phyloP scores from a whole-genome alignment of 2,797 vertebrate species.

The Etheostoma perlongum region DNA sequence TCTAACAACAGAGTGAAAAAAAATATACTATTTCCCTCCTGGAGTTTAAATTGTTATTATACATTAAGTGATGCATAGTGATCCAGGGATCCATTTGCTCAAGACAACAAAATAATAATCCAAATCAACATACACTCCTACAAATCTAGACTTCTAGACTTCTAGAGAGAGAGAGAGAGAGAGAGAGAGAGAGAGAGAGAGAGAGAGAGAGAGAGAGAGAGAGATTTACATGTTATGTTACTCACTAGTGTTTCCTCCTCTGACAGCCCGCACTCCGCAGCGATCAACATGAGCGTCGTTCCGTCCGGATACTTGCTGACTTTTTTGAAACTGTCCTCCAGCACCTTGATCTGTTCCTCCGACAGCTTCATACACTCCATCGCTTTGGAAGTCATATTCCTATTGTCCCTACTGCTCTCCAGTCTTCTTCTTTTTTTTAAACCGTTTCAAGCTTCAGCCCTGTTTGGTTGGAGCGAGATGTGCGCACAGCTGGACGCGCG shows the following conservation, averaged over 20 bases:
- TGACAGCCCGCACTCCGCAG: slow-evolving; percentile 90
- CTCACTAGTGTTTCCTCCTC: slow-evolving; percentile 91
- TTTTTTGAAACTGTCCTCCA: slow-evolving; percentile 93
- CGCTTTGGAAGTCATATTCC: slow-evolving; percentile 66
- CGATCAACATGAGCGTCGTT: slow-evolving; percentile 90
- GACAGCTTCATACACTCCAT: slow-evolving; percentile 75
- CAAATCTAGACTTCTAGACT: not conserved
- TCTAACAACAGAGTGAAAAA: no score
- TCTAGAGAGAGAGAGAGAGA: no score
- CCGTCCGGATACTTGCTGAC: slow-evolving; percentile 89
- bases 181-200: no score
- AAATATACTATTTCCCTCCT: no score
- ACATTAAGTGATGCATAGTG: no score
- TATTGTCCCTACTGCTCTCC: not conserved
- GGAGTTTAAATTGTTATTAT: not conserved
- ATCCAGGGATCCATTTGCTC: not conserved
- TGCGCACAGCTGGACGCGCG: slow-evolving; percentile 46
- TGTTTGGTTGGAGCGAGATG: slow-evolving; percentile 8
- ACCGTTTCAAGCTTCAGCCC: not conserved
- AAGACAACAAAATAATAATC: not conserved
- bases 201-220: no score
- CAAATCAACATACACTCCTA: not conserved
- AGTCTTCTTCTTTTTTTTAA: no score
- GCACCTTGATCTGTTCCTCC: slow-evolving; percentile 89
- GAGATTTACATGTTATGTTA: accelerated